Base-by-base conservation (phyloP, 2,888 invertebrate genomes). In the Julus scanicus region DNA sequence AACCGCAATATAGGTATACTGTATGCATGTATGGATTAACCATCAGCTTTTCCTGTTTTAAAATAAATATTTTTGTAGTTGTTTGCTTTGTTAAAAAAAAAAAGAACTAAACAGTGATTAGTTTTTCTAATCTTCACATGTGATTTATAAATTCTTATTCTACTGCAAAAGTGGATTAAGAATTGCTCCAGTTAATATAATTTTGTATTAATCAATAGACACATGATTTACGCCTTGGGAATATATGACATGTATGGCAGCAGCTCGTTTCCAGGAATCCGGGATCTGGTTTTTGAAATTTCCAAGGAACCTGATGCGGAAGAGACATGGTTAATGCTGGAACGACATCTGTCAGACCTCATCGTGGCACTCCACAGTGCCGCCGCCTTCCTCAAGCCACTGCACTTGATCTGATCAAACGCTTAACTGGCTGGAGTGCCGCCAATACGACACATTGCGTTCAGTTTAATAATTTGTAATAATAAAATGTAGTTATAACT, bases 241-340 rank as follows among this genome's bases (percentile, higher is more conserved):
- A 15, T 87, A 29, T 44, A 87, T 29, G 71, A 87, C 87, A 49
- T 40, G 71, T 87, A 87, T 53, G 87, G 87, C 5, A 87, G 87
- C 80, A 80, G 39, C 48, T 39, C 71, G 17, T 87, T 87, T 39
- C 87, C 87, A 3, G 87, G 87, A 6, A 87, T 87, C n/a, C 29
- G 83, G n/a, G 87, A 87, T 37, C 44, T 87, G 40, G 20, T 87
- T 8, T 17, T 40, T 9, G 87, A 87, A 40, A 87, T 86, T 20
- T 9, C 8, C 13, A n/a, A 83, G 29, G 0, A 20, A 20, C 40
- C 40, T 37, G 39, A 87, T 20, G 53, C 87, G 20, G 80, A 40
- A 39, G 71, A 37, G 40, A 29, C 49, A 13, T 80, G 87, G 80
- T 13, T 80, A 4, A 4, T 37, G 71, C 9, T 87, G 37, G 44